These are phyloP conservation scores for Luidia sarsii DNA, from an alignment of 53 echinoderm and acorn worm species.

Conservation along the genomic window DNA sequence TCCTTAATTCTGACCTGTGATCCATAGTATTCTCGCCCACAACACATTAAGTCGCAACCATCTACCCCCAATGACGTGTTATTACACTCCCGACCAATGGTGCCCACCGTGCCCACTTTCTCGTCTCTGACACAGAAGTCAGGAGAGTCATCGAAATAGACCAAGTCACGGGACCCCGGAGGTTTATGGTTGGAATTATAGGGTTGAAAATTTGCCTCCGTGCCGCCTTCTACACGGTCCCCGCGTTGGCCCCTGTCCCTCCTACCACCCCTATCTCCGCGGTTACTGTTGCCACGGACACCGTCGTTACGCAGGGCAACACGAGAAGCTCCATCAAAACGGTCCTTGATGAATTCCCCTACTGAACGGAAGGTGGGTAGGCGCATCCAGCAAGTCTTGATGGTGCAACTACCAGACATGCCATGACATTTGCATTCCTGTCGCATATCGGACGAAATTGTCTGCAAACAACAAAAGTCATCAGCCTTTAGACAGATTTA, in stretches of 20 bases:
- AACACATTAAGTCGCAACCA: constrained; percentile 96
- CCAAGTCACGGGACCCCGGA: constrained; percentile 73
- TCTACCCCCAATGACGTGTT: constrained; percentile 92
- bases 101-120: constrained; percentile 72
- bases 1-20: constrained; percentile 73
- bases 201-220: constrained; percentile 74
- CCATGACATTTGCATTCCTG: constrained; percentile 97
- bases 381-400: constrained; percentile 96
- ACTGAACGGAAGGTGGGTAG: constrained; percentile 84
- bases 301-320: constrained; percentile 88
- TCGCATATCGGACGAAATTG: constrained; percentile 81
- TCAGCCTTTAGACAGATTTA: too few species aligned
- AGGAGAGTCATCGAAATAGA: constrained; percentile 95
- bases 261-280: constrained; percentile 17
- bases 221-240: constrained; percentile 10
- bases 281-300: constrained; percentile 53
- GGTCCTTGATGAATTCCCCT: constrained; percentile 84
- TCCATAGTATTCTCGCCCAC: constrained; percentile 76
- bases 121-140: constrained; percentile 87
- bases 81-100: constrained; percentile 88
- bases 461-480: constrained; percentile 57
- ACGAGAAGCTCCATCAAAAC: constrained; percentile 93
- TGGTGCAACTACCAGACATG: constrained; percentile 96
- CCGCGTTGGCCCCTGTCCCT: constrained; percentile 23
- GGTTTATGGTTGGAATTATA: constrained; percentile 88